Evolutionary conservation across 2,888 invertebrate genomes (phyloP).

Genomic region (Erebia ligea): DNA sequence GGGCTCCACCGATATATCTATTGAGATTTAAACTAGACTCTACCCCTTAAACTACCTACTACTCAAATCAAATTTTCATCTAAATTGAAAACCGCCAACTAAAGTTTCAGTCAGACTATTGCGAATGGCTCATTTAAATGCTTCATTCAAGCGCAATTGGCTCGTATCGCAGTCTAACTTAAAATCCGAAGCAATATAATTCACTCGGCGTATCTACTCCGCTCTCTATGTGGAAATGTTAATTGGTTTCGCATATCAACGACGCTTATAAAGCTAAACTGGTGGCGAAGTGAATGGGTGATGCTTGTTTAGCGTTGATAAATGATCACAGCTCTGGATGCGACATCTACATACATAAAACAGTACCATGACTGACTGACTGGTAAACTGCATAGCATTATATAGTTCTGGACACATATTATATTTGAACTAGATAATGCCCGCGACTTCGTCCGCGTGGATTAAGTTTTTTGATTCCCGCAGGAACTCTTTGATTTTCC

Average conservation of each 20-base stretch:
- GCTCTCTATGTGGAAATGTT: conserved; percentile 52
- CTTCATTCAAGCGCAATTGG: conserved; percentile 19
- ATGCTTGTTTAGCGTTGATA: conserved; percentile 14
- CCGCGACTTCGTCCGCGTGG: no score
- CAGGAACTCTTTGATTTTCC: no score
- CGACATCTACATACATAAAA: neutral
- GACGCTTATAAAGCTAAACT: conserved; percentile 27
- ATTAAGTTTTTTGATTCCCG: no score
- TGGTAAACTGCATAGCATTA: no score
- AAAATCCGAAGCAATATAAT: conserved; percentile 24
- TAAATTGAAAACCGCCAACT: conserved; percentile 8
- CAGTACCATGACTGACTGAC: neutral
- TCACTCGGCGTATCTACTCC: conserved; percentile 16
- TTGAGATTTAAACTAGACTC: neutral
- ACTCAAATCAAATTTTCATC: conserved; percentile 12
- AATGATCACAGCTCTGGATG: conserved; percentile 17
- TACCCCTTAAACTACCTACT: neutral
- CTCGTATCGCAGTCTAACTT: conserved; percentile 16
- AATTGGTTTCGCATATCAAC: conserved; percentile 34
- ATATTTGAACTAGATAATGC: no score
- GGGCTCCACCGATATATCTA: neutral
- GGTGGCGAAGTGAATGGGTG: conserved; percentile 12
- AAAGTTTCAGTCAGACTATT: conserved; percentile 9
- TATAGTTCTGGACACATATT: no score
- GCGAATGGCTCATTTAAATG: conserved; percentile 20